A percentile compares a stretch with the other conserved stretches of the same genome.
These are phyloP conservation scores for Apus apus DNA, from an alignment of 2,113 vertebrate genomes.

Conservation along the genomic window DNA sequence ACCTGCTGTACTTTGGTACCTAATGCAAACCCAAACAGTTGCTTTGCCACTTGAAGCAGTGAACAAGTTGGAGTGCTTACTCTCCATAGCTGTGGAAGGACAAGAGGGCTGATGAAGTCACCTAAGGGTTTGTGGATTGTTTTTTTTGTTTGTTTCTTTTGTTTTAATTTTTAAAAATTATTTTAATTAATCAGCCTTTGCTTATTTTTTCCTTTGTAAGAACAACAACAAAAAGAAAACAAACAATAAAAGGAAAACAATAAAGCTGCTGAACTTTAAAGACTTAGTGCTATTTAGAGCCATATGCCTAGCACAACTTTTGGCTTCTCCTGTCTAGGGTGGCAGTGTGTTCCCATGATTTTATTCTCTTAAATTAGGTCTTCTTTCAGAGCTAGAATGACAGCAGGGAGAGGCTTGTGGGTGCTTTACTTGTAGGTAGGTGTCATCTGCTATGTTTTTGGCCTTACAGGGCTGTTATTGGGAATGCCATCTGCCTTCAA, in stretches of 20 bases:
- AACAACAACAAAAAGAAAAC: too few relatives aligned
- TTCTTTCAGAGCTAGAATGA: neutral
- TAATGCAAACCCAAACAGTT: neutral
- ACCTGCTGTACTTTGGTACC: neutral
- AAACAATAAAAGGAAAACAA: neutral
- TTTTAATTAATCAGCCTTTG: neutral
- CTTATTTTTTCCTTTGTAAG: neutral
- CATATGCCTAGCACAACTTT: neutral
- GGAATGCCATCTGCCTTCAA: neutral
- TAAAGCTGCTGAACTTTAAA: neutral
- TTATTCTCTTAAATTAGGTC: neutral
- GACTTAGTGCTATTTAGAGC: neutral
- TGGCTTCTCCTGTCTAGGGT: neutral
- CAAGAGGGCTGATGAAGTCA: neutral
- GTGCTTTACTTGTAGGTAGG: neutral
- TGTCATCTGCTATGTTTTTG: neutral
- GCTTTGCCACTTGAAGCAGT: neutral
- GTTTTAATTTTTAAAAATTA: too few relatives aligned
- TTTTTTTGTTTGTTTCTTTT: too few relatives aligned
- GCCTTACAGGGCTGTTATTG: neutral
- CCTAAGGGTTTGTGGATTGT: too few relatives aligned
- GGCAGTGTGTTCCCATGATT: neutral
- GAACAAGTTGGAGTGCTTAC: neutral
- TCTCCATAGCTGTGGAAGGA: neutral
- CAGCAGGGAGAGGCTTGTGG: neutral